Conservation (phyloP, 2,113 vertebrate genomes). For the Xyrauchen texanus region DNA sequence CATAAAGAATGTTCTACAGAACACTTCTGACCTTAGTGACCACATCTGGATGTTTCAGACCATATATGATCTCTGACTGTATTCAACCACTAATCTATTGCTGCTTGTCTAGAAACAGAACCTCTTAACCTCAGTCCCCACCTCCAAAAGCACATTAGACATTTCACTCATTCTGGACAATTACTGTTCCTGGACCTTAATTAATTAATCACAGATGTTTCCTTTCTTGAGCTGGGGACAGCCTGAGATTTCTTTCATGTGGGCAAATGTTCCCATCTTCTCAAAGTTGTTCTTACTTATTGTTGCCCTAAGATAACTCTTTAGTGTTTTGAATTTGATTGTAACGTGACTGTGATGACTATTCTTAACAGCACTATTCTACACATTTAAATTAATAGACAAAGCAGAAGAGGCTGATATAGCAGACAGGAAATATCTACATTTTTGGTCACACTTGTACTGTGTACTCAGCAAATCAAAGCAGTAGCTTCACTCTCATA, state of each 20-base stretch:
- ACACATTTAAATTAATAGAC: neutral
- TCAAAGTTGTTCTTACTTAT: too few relatives aligned
- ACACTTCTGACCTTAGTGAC: neutral
- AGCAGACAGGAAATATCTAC: constrained; percentile 39
- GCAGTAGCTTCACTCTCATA: too few relatives aligned
- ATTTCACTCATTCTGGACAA: neutral
- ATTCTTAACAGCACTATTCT: neutral
- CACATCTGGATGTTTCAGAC: neutral
- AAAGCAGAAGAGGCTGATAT: constrained; percentile 13
- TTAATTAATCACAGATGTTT: neutral
- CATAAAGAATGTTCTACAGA: neutral
- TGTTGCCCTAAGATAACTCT: too few relatives aligned
- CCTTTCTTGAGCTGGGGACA: neutral
- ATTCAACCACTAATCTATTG: too few relatives aligned
- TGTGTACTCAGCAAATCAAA: too few relatives aligned
- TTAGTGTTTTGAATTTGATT: neutral
- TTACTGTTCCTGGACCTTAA: neutral
- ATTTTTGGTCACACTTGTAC: too few relatives aligned
- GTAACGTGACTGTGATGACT: neutral
- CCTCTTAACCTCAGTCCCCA: neutral
- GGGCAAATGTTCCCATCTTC: too few relatives aligned
- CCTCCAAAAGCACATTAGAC: neutral
- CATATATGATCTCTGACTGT: neutral
- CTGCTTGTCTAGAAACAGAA: neutral
- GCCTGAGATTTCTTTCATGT: neutral